Base-by-base conservation (phyloP, 2,888 invertebrate genomes). In the Lycaena phlaeas region DNA sequence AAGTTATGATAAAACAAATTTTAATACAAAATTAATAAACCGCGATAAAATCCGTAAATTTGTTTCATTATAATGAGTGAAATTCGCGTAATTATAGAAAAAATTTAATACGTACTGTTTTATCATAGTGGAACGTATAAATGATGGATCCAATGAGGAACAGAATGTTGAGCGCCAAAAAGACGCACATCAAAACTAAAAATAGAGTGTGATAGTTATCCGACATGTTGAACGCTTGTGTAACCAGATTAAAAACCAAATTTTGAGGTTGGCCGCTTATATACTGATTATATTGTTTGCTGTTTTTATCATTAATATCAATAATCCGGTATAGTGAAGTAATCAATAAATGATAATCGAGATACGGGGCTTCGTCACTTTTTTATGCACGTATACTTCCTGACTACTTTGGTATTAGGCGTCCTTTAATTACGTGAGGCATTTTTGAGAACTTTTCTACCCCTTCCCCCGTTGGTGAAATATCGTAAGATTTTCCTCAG, bases 141-240 rank as follows among this genome's bases (percentile, higher is more conserved):
- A 30, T 11, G 7, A 39, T 25, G 1, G 39, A 39, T 6, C 14
- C 39, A 30, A 39, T 39, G 10, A 39, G n/a, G 7, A 39, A 39
- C 1, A 39, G 25, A n/a, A 39, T 5, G 15, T 30, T 39, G 3
- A 39, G 12, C 10, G 15, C 26, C 12, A 39, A 10, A 10, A 39
- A 31, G 4, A 39, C 39, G 9, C 39, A 39, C 30, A 39, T 25
- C 25, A 39, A 31, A 11, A 39, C 26, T 9, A 39, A 39, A 22
- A 39, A 39, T 11, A 31, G 2, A 3, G 31, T 17, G 17, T 34
- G 34, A 18, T 34, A 34, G 4, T 10, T 10, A 4, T 27, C 27
- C 15, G 39, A 25, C 39, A 39, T 39, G 11, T 14, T 31, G 30
- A 7, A 9, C 12, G 9, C 1, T 12, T 15, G 7, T 2, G 4